phyloP scores from a whole-genome alignment of 2,888 invertebrate genomes.

The Resseliella maxima region DNA sequence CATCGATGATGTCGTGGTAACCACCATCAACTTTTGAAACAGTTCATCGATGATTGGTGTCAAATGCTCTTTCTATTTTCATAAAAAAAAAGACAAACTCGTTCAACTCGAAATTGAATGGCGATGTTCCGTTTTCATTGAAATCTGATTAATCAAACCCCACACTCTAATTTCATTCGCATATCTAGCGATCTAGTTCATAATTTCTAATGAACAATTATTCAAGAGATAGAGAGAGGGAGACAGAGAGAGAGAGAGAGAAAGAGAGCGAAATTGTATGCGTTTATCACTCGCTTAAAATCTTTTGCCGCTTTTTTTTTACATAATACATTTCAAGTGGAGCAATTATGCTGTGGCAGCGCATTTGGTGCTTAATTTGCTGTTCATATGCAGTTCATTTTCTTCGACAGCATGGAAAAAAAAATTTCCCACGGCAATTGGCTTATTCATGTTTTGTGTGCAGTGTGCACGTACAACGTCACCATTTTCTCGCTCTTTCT shows the following conservation, averaged over 20 bases:
- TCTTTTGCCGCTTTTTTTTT: neutral
- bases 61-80: neutral
- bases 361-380: neutral
- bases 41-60: slow-evolving; percentile 44
- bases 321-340: slow-evolving; percentile 40
- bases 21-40: neutral
- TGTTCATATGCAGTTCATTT: neutral
- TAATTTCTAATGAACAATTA: slow-evolving; percentile 43
- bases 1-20: no score
- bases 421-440: slow-evolving; percentile 47
- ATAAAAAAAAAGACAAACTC: neutral
- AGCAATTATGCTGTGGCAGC: slow-evolving; percentile 18
- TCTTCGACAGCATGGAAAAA: neutral
- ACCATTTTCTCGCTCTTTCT: neutral
- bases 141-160: slow-evolving; percentile 16
- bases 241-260: no score
- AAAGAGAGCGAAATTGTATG: neutral
- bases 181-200: slow-evolving; percentile 26
- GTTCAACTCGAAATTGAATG: neutral
- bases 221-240: neutral
- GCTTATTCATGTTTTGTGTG: slow-evolving; percentile 13
- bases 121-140: neutral
- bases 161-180: neutral
- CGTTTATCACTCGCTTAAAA: slow-evolving; percentile 18
- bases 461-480: slow-evolving; percentile 6